Base-by-base conservation (phyloP, 2,888 invertebrate species). In the Blastobasis lacticolella region DNA sequence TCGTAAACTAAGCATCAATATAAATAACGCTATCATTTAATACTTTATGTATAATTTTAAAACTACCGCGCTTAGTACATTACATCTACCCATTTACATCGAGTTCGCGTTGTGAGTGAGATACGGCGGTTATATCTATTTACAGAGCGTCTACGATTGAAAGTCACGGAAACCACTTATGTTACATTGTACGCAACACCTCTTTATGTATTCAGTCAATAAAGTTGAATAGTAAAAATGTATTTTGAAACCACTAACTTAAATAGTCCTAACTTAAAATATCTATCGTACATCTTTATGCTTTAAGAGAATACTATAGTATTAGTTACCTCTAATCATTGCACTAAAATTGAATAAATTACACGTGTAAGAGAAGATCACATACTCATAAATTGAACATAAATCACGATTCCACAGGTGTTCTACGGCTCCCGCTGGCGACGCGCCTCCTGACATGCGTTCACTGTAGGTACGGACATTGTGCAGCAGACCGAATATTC, bases 291-390 rank as follows among this genome's bases (percentile, higher is more conserved):
- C 78, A 81, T 61, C 66, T 74, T 74, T 73, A 78, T 71, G 71
- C 62, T 73, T 75, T 72, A 72, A 71, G 58, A 64, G 62, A 73
- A 78, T 66, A 73, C 36, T 41, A 78, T 85, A 84, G 68, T 70
- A 72, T 74, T 71, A 75, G 71, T 87, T 86, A 87, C 64, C 80
- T 75, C 88, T 88, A 87, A 80, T 83, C 83, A 88, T 88, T 88
- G 88, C 88, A 88, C 88, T 87, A 87, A 85, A 79, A 75, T 85
- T 85, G 78, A 84, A 86, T 85, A 83, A 85, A 81, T 85, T 84
- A 86, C 78, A 80, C 63, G 71, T 78, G 71, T 78, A 73, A 75
- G 73, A 75, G 73, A 79, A 78, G 74, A 78, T 81, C 80, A 79
- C 80, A 73, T 73, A 70, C 72, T 66, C 63, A 65, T 71, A 72